These are phyloP conservation scores for Drosophila prosaltans DNA, from an alignment of 1,140 invertebrate species.

Conservation along the genomic window DNA sequence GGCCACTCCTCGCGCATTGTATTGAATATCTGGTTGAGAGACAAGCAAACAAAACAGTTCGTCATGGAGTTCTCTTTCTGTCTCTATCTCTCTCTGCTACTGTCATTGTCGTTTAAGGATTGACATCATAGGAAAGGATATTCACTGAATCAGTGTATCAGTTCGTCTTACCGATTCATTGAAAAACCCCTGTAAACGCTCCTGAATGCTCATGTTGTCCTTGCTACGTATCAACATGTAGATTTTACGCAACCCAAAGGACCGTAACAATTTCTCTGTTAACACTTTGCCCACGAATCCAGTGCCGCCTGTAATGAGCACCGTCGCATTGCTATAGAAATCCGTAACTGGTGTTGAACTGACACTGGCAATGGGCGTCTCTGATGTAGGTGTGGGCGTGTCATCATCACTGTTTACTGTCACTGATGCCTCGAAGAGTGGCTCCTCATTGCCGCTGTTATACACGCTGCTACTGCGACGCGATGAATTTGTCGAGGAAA, in stretches of 20 bases:
- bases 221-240: constrained; percentile 92
- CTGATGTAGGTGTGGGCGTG: constrained; percentile 1
- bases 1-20: constrained; percentile 85
- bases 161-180: constrained; percentile 85
- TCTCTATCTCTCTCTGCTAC: constrained; percentile 4
- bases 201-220: constrained; percentile 88
- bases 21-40: constrained; percentile 87
- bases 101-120: constrained; percentile 43
- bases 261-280: constrained; percentile 93
- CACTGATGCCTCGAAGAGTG: constrained; percentile 37
- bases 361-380: constrained; percentile 16
- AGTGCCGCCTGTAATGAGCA: constrained; percentile 88
- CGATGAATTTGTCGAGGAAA: constrained; percentile 70
- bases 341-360: constrained; percentile 71
- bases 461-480: constrained; percentile 55
- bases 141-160: constrained; percentile 20
- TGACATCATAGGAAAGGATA: constrained; percentile 34
- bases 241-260: constrained; percentile 88
- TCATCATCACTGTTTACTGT: constrained; percentile 18
- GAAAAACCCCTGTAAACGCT: constrained; percentile 87
- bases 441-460: constrained; percentile 37
- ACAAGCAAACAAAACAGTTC: constrained; percentile 1
- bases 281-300: constrained; percentile 95
- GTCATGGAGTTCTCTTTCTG: neutral
- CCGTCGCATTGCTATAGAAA: constrained; percentile 83